Conservation (phyloP, 2,113 vertebrate species). For the Caretta caretta region DNA sequence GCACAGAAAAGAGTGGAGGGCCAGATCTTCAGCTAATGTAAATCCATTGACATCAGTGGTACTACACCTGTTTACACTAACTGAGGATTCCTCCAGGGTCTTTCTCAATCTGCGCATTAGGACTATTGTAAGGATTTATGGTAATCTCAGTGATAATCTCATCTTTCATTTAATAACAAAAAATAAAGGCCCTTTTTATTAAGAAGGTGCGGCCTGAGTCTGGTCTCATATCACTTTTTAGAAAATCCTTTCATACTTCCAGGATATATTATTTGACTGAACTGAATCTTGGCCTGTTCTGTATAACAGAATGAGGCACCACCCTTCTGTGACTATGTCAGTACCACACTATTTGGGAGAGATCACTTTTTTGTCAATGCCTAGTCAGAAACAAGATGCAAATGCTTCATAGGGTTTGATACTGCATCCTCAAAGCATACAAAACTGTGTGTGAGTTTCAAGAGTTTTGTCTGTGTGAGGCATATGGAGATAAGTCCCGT, state of each 20-base stretch:
- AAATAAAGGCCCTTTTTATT: constrained; percentile 60
- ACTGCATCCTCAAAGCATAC: background rate
- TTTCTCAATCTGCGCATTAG: constrained; percentile 49
- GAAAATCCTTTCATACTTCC: constrained; percentile 22
- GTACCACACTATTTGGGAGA: background rate
- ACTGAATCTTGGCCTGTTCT: constrained; percentile 21
- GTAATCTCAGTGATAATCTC: constrained; percentile 63
- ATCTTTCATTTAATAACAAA: constrained; percentile 65
- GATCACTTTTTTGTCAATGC: background rate
- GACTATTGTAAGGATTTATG: background rate
- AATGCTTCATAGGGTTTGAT: background rate
- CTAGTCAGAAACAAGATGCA: background rate
- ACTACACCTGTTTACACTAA: constrained; percentile 1
- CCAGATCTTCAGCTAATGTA: background rate
- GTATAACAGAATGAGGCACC: background rate
- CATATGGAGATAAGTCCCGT: background rate
- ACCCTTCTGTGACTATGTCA: constrained; percentile 6
- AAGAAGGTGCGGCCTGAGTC: constrained; percentile 38
- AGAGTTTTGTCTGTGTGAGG: background rate
- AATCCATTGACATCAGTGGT: background rate
- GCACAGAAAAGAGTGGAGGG: background rate
- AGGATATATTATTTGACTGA: constrained; percentile 28
- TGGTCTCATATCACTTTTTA: background rate
- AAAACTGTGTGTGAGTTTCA: background rate
- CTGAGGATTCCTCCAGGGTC: constrained; percentile 38